Conservation (phyloP, 2,797 vertebrate genomes). For the Lutjanus argentimaculatus region DNA sequence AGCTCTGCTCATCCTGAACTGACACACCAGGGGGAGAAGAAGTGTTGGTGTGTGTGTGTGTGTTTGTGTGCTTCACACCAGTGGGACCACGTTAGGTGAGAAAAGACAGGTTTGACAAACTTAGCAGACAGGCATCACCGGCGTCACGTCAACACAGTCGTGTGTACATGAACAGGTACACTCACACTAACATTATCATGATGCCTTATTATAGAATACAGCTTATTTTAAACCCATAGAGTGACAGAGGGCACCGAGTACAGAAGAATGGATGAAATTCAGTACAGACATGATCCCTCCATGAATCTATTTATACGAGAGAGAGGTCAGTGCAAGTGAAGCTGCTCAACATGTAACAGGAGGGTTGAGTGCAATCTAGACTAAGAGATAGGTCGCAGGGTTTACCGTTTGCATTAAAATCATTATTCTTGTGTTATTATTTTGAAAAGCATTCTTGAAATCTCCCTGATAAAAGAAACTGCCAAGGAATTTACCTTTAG, state of each 20-base stretch:
- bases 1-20: slow-evolving; percentile 2
- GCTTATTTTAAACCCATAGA: slow-evolving; percentile 14
- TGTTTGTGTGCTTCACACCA: neutral
- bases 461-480: neutral
- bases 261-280: neutral
- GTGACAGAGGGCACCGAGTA: neutral
- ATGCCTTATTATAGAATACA: neutral
- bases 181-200: neutral
- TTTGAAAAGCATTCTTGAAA: slow-evolving; percentile 10
- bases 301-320: slow-evolving; percentile 14
- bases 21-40: neutral
- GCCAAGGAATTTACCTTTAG: too few relatives aligned
- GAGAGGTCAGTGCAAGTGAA: neutral
- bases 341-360: neutral
- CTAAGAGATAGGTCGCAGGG: slow-evolving; percentile 1
- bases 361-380: neutral
- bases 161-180: neutral
- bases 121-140: neutral
- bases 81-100: neutral
- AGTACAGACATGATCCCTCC: neutral
- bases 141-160: neutral
- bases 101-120: slow-evolving; percentile 18
- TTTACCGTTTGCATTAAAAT: slow-evolving; percentile 2
- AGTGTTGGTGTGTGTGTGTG: slow-evolving; percentile 6
- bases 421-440: neutral